Evolutionary conservation across 2,113 vertebrate genomes (phyloP).

Genomic region (Meriones unguiculatus): DNA sequence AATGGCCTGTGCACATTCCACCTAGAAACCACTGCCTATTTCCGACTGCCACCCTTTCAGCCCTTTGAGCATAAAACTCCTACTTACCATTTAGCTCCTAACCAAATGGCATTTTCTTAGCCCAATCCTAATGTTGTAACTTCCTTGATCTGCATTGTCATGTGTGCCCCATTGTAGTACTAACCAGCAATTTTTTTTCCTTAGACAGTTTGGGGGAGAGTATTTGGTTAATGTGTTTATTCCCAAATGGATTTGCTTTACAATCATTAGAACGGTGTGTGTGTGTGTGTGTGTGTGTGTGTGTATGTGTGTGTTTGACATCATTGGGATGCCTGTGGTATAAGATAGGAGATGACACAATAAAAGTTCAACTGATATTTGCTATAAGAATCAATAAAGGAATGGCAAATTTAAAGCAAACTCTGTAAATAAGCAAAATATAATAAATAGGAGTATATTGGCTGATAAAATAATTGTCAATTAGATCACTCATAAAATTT

Average conservation of each 20-base stretch:
- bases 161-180: not conserved
- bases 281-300: not conserved
- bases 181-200: not conserved
- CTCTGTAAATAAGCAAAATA: slow-evolving; percentile 6
- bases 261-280: too few relatives aligned
- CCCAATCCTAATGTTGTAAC: not conserved
- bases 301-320: not conserved
- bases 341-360: not conserved
- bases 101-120: slow-evolving; percentile 8
- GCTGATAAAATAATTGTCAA: not conserved
- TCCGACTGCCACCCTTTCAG: not conserved
- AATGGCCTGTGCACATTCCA: not conserved
- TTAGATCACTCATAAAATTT: not conserved
- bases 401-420: slow-evolving; percentile 29
- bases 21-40: not conserved
- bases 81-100: not conserved
- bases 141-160: not conserved
- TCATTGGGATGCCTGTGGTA: not conserved
- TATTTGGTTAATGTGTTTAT: not conserved
- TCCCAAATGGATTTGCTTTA: not conserved
- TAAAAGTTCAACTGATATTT: slow-evolving; percentile 7
- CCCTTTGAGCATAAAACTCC: not conserved
- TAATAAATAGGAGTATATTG: not conserved
- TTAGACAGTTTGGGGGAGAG: not conserved
- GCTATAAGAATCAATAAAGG: not conserved